Evolutionary conservation across 2,888 invertebrate species (phyloP), one percentile per base, ranked within the genome.

Genomic region (Caenorhabditis doughertyi): DNA sequence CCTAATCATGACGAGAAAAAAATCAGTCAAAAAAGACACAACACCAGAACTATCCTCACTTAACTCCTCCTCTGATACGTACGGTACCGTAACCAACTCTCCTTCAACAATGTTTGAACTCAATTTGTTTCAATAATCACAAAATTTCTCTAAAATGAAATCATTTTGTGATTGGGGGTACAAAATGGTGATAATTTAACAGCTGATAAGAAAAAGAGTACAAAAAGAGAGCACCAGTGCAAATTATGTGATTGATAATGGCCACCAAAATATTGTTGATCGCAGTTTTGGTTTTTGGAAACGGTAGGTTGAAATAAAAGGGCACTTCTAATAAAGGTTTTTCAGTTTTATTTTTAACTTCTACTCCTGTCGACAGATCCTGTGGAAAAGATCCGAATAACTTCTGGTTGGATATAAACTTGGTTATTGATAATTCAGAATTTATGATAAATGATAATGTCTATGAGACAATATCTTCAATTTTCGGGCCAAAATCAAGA

Each of bases 31-130:
- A n/a, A n/a, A n/a, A n/a, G n/a, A n/a, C n/a, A n/a, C n/a, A n/a
- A n/a, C n/a, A n/a, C n/a, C n/a, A n/a, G n/a, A n/a, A n/a, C n/a
- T n/a, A n/a, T n/a, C n/a, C n/a, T n/a, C n/a, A n/a, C n/a, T n/a
- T n/a, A n/a, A n/a, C n/a, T n/a, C n/a, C n/a, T n/a, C n/a, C n/a
- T n/a, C n/a, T n/a, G n/a, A n/a, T n/a, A 9, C 5, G 7, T 35
- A 35, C 3, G 4, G 5, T 16, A n/a, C n/a, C n/a, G n/a, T n/a
- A n/a, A n/a, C n/a, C n/a, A n/a, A n/a, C n/a, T n/a, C n/a, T n/a
- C n/a, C n/a, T n/a, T n/a, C n/a, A n/a, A n/a, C n/a, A 25, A 60
- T 60, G 60, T 60, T 60, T 60, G 60, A 60, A 25, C 60, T 60
- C n/a, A n/a, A n/a, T n/a, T n/a, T 58, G 58, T 39, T 58, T 39